Evolutionary conservation across 2,113 vertebrate species (phyloP), one percentile per base, ranked within the genome.

Genomic region (Lepidothrix coronata): DNA sequence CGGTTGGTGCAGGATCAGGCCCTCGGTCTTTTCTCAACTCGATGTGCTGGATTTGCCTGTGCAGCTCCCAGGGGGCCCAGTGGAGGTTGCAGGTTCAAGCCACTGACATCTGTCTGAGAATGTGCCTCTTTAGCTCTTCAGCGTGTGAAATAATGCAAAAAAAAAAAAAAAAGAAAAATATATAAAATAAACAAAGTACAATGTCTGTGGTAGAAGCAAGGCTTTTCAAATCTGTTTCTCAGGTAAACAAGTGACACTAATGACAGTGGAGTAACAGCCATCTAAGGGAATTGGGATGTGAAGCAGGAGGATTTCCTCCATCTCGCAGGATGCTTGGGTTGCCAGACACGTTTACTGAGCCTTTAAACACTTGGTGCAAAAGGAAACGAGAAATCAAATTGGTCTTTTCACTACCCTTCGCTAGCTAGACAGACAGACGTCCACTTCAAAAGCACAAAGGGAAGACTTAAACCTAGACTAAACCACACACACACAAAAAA

Each of bases 401-500:
- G 91, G 75, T 81, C 86, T 95, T 89, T 91, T 91, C 94, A 91
- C 93, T 85, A 66, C 97, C 96, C 97, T 96, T 91, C 48, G 5
- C 77, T 87, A 96, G 95, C 83, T 88, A 96, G 95, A 19, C 71
- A 96, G 94, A 91, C 85, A 91, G 46, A 97, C 54, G 81, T 81
- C 89, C 93, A 75, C 89, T 97, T 95, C 95, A 96, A 97, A 96
- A 98, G 97, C 97, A 98, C 97, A 98, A 97, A 97, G 96, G 97
- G 96, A 97, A 98, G 91, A 95, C 95, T 95, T 49, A 83, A 91
- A 84, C 95, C 76, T 54, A 93, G 95, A 93, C 75, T 49, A 91
- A 88, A 70, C 81, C 89, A 82, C 91, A 63, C 73, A n/a, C 33
- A 30, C 44, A 31, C 25, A 27, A 16, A 21, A 39, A n/a, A 18